Conservation (phyloP, 2,797 vertebrate species). For the Eupleurogrammus muticus region DNA sequence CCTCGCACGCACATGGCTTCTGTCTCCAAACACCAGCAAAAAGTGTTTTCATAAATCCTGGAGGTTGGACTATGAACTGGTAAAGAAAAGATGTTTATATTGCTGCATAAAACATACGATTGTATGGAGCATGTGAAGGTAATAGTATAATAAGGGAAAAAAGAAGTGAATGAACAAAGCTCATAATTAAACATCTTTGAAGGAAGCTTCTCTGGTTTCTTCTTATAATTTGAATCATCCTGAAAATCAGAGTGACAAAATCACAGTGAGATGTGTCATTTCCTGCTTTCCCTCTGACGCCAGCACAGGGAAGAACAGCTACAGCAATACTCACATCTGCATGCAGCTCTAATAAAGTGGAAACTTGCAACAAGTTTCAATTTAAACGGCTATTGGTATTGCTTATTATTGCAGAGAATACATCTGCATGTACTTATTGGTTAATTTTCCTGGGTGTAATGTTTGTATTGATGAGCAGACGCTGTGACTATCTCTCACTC, state of each 20-base stretch:
- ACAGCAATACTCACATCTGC: constrained; percentile 56
- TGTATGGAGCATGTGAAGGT: too few species aligned
- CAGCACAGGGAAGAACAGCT: constrained; percentile 42
- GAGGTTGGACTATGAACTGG: too few species aligned
- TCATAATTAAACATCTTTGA: too few species aligned
- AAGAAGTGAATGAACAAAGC: too few species aligned
- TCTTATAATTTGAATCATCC: too few species aligned
- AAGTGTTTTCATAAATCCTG: constrained; percentile 1
- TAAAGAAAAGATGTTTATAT: too few species aligned
- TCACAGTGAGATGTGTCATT: too few species aligned
- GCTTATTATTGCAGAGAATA: constrained; percentile 43
- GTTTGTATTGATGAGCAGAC: constrained; percentile 63
- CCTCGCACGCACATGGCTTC: constrained; percentile 37
- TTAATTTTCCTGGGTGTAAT: constrained; percentile 52
- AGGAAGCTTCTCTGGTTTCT: too few species aligned
- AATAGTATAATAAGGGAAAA: too few species aligned
- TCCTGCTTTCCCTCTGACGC: constrained; percentile 58
- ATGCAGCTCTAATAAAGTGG: constrained; percentile 56
- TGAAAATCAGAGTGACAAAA: too few species aligned
- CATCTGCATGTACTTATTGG: constrained; percentile 59
- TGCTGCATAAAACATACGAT: too few species aligned
- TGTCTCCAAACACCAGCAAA: constrained; percentile 37
- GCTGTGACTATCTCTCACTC: constrained; percentile 62
- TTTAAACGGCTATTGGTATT: constrained; percentile 61
- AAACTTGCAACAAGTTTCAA: constrained; percentile 50